Percentiles rank a stretch among this genome's conserved stretches.
phyloP scores from a whole-genome alignment of 2,797 vertebrate species.

The Otolemur crassicaudatus region DNA sequence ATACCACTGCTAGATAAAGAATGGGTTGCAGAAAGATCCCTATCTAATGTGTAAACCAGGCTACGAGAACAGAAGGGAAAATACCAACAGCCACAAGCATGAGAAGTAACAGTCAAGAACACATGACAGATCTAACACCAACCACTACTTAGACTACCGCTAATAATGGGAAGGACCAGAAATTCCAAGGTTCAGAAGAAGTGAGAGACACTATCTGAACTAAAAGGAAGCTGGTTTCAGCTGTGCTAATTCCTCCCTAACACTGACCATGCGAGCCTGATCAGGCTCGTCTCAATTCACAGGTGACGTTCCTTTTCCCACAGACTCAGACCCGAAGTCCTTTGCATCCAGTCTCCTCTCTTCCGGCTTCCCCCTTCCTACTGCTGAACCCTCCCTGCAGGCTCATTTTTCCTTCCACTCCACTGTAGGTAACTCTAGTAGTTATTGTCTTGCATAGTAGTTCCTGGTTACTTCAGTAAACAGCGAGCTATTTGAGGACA shows the following conservation, averaged over 20 bases:
- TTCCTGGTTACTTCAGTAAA: background rate
- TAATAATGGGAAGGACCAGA: background rate
- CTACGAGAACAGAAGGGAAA: background rate
- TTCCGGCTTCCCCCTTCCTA: background rate
- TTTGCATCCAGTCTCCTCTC: background rate
- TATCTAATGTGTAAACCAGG: background rate
- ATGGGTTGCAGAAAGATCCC: background rate
- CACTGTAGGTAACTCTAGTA: background rate
- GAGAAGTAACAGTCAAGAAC: background rate
- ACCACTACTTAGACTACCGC: background rate
- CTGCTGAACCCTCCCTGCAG: background rate
- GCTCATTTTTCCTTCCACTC: background rate
- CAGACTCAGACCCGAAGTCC: background rate
- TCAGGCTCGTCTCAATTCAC: background rate
- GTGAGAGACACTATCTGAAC: background rate
- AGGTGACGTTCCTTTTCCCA: background rate
- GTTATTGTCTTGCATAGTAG: background rate
- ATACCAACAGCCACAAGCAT: background rate
- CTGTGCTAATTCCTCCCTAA: background rate
- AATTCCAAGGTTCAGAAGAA: background rate
- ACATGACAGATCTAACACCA: background rate
- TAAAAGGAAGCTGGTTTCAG: background rate
- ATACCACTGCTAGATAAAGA: too few species aligned
- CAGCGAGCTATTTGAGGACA: background rate
- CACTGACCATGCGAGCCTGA: background rate